A percentile compares a stretch with the other conserved stretches of the same genome.
These are phyloP conservation scores for Epizoanthus illoricatus DNA, from an alignment of 92 coral and sea anemone species.

Conservation along the genomic window DNA sequence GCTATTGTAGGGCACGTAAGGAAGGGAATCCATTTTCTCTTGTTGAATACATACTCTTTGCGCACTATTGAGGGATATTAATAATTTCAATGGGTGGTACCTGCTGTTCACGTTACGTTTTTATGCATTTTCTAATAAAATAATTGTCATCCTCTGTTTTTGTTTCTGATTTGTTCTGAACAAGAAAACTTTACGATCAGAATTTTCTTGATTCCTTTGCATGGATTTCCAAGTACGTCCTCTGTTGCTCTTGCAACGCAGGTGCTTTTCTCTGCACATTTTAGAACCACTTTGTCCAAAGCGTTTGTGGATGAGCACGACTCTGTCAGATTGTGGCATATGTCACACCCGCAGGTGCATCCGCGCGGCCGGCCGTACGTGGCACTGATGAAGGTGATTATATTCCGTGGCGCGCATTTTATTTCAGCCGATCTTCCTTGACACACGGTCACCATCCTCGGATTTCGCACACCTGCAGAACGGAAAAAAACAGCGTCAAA, in stretches of 20 bases:
- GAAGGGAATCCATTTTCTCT: too few relatives aligned
- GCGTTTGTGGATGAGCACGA: not conserved
- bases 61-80: too few relatives aligned
- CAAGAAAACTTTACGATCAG: conserved; percentile 10
- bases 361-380: conserved; percentile 1
- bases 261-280: not conserved
- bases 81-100: too few relatives aligned
- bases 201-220: not conserved
- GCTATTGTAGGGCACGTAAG: too few relatives aligned
- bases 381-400: not conserved
- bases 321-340: not conserved
- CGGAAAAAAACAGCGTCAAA: too few relatives aligned
- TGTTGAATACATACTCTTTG: too few relatives aligned
- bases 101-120: too few relatives aligned
- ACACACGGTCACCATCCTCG: not conserved
- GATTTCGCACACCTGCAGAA: too few relatives aligned
- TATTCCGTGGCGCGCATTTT: not conserved
- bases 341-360: not conserved
- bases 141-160: too few relatives aligned
- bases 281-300: not conserved
- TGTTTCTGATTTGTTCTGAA: too few relatives aligned
- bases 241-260: conserved; percentile 23
- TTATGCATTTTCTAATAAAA: too few relatives aligned
- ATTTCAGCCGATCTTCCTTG: conserved; percentile 5
- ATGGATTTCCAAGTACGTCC: conserved; percentile 11